A percentile compares a stretch with the other conserved stretches of the same genome.
phyloP scores from a whole-genome alignment of 1,140 invertebrate species.

The Dufourea novaeangliae region DNA sequence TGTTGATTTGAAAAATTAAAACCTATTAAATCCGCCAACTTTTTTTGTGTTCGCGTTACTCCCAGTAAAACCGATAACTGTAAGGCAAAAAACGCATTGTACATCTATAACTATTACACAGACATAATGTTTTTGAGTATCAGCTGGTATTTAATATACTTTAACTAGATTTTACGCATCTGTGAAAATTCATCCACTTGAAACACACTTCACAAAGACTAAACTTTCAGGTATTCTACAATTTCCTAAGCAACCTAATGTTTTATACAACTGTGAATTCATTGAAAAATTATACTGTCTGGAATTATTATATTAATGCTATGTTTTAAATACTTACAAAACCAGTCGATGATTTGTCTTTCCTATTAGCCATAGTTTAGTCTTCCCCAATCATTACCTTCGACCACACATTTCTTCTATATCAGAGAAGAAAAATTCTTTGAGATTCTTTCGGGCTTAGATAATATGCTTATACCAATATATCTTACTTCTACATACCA shows the following conservation, averaged over 20 bases:
- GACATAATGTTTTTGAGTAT: background rate
- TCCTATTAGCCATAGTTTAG: conserved; percentile 67
- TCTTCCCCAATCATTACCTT: conserved; percentile 40
- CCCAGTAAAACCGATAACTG: conserved; percentile 16
- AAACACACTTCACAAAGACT: too few species aligned
- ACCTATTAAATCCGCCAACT: too few species aligned
- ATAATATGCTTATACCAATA: background rate
- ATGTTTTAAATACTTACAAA: conserved; percentile 66
- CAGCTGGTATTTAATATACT: background rate
- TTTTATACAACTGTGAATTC: background rate
- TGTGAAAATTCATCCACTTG: too few species aligned
- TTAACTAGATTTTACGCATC: background rate
- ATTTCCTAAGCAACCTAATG: too few species aligned
- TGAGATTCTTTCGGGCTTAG: background rate
- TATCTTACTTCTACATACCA: background rate
- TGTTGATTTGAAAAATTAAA: too few species aligned
- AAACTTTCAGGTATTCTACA: too few species aligned
- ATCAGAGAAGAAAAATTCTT: background rate
- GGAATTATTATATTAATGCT: too few species aligned
- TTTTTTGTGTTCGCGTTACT: conserved; percentile 3
- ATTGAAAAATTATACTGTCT: background rate
- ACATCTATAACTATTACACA: background rate
- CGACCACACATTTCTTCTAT: conserved; percentile 41
- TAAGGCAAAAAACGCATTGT: conserved; percentile 9
- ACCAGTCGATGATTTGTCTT: conserved; percentile 65